Conservation (phyloP, 2,113 vertebrate genomes). For the Trogon surrucura region DNA sequence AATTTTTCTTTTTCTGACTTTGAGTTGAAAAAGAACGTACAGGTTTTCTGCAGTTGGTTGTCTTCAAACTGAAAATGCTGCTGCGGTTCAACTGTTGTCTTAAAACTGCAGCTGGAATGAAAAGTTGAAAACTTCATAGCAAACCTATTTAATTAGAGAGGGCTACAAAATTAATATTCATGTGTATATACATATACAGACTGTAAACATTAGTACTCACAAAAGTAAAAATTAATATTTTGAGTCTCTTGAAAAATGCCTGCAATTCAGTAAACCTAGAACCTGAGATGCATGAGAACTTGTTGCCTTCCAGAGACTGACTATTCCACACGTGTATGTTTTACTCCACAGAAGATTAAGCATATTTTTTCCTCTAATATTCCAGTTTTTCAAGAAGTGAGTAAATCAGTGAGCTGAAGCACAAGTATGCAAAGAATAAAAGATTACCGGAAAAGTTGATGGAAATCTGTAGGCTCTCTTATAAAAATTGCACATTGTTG, state of each 20-base stretch:
- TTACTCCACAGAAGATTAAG: neutral
- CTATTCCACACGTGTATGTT: fast-evolving
- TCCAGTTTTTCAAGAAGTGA: neutral
- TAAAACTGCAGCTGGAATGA: neutral
- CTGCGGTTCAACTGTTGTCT: neutral
- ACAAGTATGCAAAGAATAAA: neutral
- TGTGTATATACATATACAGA: neutral
- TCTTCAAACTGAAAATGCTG: neutral
- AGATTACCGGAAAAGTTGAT: neutral
- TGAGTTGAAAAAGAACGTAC: neutral
- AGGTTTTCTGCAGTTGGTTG: neutral
- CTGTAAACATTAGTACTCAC: neutral
- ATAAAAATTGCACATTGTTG: neutral
- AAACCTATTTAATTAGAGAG: neutral
- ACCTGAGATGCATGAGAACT: neutral
- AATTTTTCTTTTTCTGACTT: neutral
- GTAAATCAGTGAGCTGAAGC: neutral
- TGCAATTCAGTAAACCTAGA: neutral
- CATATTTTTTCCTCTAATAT: neutral
- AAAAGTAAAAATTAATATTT: neutral
- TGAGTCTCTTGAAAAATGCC: neutral
- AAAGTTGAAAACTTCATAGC: neutral
- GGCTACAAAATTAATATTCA: neutral
- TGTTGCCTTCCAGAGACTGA: neutral
- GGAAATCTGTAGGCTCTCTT: neutral